These are phyloP conservation scores for Gila orcuttii DNA, from an alignment of 2,113 vertebrate species.

Conservation along the genomic window DNA sequence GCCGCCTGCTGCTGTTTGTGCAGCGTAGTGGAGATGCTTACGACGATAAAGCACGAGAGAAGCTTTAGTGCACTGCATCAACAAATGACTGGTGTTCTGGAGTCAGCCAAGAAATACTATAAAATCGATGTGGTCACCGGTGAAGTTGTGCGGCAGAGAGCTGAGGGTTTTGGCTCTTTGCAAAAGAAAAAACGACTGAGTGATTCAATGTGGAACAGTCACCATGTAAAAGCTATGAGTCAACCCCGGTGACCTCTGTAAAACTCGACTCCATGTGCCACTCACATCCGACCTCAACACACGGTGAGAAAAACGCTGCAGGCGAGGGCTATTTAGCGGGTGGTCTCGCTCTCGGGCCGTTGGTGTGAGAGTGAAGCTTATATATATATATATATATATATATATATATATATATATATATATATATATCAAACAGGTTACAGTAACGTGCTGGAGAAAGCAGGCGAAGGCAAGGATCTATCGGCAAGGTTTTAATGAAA, in stretches of 20 bases:
- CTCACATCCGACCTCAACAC: background rate
- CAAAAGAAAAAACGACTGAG: constrained; percentile 43
- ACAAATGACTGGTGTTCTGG: constrained; percentile 38
- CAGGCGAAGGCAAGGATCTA: too few relatives aligned
- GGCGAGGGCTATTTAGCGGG: background rate
- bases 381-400: background rate
- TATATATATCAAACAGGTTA: too few relatives aligned
- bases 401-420: background rate
- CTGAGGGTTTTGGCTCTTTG: constrained; percentile 47
- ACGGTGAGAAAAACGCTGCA: background rate
- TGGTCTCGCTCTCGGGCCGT: background rate
- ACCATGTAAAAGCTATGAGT: constrained; percentile 16
- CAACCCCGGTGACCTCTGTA: constrained; percentile 43
- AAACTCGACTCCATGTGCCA: constrained; percentile 29
- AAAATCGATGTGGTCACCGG: constrained; percentile 52
- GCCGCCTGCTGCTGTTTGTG: constrained; percentile 50
- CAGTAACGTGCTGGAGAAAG: too few relatives aligned
- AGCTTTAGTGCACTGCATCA: constrained; percentile 30
- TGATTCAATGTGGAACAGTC: constrained; percentile 34
- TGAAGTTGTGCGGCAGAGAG: constrained; percentile 39
- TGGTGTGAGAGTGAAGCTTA: background rate
- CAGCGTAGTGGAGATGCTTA: constrained; percentile 47
- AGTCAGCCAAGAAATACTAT: constrained; percentile 56
- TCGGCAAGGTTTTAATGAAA: too few relatives aligned
- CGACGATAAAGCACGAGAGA: constrained; percentile 39